Evolutionary conservation across 2,888 invertebrate species (phyloP), one percentile per base, ranked within the genome.

Genomic region (Diabrotica balteata): DNA sequence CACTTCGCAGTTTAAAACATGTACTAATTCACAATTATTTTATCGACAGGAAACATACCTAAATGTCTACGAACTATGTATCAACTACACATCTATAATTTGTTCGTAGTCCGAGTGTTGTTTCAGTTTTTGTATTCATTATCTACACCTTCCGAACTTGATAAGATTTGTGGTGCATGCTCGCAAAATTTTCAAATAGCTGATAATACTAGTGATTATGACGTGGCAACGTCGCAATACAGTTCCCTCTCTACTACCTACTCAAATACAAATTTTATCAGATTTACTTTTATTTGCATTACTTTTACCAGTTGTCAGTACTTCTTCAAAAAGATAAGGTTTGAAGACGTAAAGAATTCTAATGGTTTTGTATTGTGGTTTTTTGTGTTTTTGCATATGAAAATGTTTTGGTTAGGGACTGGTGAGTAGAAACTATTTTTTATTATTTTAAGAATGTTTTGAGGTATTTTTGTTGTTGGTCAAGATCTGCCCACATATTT

Each of bases 181-280:
- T 57, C 57, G 63, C 63, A 57, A 63, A 63, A 57, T 57, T 63
- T 63, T 63, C 57, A 57, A 63, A 50, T 50, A 50, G 50, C 63
- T 63, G 63, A 63, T 63, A 57, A 63, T 17, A 11, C 45, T 59
- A 42, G 53, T 64, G 50, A 60, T 68, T 52, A 44, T 44, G 54
- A 57, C 10, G 45, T 51, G 65, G 50, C 68, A 68, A 68, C 68
- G 52, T 51, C 54, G 51, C 66, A 57, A 45, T 54, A 59, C 46
- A 62, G 44, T 50, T 58, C 63, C 68, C 68, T 70, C 57, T 70
- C 60, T 22, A 57, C 60, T 67, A 69, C 67, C 67, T 67, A 59
- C 60, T 71, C 72, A 74, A 75, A 73, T 70, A 75, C 70, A 72
- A 73, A 70, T 72, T 70, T 75, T 76, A 77, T 77, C 76, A 73